Evolutionary conservation across 2,797 vertebrate species (phyloP).

Genomic region (Tragelaphus oryx): DNA sequence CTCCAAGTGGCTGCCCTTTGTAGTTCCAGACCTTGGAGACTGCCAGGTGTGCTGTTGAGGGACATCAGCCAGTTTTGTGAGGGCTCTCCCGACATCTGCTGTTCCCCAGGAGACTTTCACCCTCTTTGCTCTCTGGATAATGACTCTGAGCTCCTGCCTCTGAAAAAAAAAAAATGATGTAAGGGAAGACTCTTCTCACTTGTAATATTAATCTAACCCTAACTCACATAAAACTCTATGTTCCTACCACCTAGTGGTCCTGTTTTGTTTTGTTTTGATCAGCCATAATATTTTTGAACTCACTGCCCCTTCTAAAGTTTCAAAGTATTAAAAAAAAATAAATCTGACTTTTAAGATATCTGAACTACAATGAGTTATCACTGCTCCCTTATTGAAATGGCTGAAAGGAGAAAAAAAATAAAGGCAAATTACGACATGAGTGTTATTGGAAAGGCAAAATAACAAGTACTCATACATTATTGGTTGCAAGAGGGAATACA

Average conservation of each 20-base stretch:
- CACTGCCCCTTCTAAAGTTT: not conserved
- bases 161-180: not conserved
- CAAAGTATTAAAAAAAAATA: not conserved
- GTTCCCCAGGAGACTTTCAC: not conserved
- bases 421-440: not conserved
- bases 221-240: not conserved
- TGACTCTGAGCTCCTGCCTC: not conserved
- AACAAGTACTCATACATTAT: not conserved
- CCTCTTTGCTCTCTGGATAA: not conserved
- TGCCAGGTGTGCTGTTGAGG: not conserved
- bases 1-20: not conserved
- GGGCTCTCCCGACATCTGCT: fast-evolving
- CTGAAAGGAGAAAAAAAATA: not conserved
- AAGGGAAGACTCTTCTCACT: not conserved
- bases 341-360: not conserved
- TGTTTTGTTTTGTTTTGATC: not conserved
- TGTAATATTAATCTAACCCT: not conserved
- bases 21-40: not conserved
- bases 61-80: fast-evolving
- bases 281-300: not conserved
- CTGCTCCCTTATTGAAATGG: not conserved
- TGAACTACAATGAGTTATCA: not conserved
- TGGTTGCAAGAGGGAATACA: not conserved
- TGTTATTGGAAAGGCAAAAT: not conserved
- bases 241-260: too few relatives aligned